phyloP scores from a whole-genome alignment of 1,140 invertebrate genomes.

The Macrobrachium nipponense region DNA sequence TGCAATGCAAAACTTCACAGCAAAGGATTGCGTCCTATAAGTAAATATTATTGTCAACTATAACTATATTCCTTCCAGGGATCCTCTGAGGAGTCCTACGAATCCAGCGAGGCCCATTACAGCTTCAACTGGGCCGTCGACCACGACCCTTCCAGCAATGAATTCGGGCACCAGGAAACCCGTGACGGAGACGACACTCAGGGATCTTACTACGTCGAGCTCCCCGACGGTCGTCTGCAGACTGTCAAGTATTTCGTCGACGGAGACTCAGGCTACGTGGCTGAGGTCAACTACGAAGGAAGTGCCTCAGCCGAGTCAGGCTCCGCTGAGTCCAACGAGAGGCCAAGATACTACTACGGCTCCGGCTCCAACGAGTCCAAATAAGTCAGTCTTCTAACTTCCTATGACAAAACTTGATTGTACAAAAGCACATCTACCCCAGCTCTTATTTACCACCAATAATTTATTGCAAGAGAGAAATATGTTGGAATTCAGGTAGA shows the following conservation, averaged over 20 bases:
- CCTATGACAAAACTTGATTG: no score
- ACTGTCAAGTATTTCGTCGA: conserved; percentile 4
- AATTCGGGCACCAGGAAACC: conserved; percentile 11
- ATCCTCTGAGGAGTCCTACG: conserved; percentile 5
- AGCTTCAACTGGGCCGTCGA: conserved; percentile 12
- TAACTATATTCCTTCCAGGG: neutral
- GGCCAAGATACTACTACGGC: conserved; percentile 1
- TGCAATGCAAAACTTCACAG: no score
- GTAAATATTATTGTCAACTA: no score
- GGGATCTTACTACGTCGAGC: conserved; percentile 4
- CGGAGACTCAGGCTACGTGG: conserved; percentile 15
- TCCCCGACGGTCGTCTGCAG: conserved; percentile 11
- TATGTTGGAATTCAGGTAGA: no score
- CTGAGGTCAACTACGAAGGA: conserved; percentile 4
- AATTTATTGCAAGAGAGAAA: no score
- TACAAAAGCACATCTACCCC: no score
- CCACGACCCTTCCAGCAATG: conserved; percentile 9
- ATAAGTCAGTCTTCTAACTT: neutral
- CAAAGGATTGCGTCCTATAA: no score
- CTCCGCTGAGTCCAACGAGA: neutral
- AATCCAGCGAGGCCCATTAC: neutral
- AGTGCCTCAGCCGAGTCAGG: neutral
- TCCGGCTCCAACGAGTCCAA: conserved; percentile 13
- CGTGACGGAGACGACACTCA: conserved; percentile 8
- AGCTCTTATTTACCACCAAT: no score